Conservation (phyloP, 2,113 vertebrate species). For the Pelvicachromis taeniatus region DNA sequence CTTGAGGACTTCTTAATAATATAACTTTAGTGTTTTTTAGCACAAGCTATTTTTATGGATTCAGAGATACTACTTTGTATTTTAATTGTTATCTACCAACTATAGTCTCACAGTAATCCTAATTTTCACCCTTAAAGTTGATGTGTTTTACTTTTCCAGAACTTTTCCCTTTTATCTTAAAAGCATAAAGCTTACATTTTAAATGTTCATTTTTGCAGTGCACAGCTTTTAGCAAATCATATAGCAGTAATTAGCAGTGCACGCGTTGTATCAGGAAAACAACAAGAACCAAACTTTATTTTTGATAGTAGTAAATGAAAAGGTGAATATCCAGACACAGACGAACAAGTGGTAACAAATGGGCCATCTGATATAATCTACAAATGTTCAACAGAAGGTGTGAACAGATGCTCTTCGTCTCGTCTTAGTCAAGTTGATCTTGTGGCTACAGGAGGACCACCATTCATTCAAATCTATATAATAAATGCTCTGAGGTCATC, state of each 20-base stretch:
- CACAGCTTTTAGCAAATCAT: neutral
- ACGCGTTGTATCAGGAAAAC: neutral
- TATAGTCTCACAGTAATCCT: neutral
- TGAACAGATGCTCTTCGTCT: conserved; percentile 27
- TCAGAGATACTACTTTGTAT: neutral
- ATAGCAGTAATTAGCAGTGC: neutral
- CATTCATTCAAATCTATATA: neutral
- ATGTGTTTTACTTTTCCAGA: neutral
- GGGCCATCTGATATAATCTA: conserved; percentile 19
- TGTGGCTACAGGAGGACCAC: neutral
- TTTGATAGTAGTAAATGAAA: neutral
- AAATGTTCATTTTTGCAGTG: neutral
- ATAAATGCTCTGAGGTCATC: neutral
- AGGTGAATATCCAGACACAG: neutral
- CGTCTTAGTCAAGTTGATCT: conserved; percentile 10
- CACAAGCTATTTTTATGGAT: neutral
- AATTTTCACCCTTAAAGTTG: neutral
- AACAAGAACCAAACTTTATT: neutral
- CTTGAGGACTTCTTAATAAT: neutral
- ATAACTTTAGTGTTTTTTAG: neutral
- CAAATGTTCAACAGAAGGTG: conserved; percentile 60
- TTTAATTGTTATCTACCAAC: neutral
- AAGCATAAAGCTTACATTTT: neutral
- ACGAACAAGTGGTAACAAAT: neutral
- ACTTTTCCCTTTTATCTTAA: neutral